Conservation (phyloP, 2,888 invertebrate species). For the Cancer borealis region DNA sequence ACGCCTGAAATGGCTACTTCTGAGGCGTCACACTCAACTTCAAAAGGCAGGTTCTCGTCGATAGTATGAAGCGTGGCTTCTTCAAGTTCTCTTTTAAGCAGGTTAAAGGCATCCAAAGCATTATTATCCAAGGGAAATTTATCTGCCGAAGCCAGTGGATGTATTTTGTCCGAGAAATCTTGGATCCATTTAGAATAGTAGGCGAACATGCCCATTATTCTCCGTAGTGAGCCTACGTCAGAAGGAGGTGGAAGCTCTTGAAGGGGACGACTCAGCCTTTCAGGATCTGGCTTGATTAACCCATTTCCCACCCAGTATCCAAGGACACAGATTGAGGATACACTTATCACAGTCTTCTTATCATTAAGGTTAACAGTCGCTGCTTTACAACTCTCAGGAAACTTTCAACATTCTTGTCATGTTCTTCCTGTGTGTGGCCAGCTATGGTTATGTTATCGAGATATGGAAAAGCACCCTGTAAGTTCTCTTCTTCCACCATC, state of each 20-base stretch:
- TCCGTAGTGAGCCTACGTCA: not conserved
- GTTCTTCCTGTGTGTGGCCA: not conserved
- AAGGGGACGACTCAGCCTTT: too few relatives aligned
- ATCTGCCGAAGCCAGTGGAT: not conserved
- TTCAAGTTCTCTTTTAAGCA: not conserved
- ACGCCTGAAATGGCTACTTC: too few relatives aligned
- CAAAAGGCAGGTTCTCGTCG: not conserved
- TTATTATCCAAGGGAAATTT: not conserved
- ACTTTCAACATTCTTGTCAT: not conserved
- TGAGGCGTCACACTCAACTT: not conserved
- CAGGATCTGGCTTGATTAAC: conserved; percentile 51
- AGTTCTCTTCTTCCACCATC: not conserved
- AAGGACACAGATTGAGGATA: not conserved
- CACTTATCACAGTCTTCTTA: not conserved
- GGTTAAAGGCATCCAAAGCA: not conserved
- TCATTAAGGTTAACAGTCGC: not conserved
- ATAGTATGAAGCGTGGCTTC: not conserved
- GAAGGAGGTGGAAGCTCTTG: conserved; percentile 41
- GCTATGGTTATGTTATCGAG: not conserved
- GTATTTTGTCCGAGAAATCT: not conserved
- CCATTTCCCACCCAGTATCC: conserved; percentile 46
- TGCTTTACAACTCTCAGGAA: not conserved
- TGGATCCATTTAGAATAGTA: not conserved
- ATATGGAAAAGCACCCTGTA: not conserved
- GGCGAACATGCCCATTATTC: not conserved